A percentile compares a stretch with the other conserved stretches of the same genome.
Conservation (phyloP, 2,797 vertebrate genomes). For the Gastrophryne carolinensis region DNA sequence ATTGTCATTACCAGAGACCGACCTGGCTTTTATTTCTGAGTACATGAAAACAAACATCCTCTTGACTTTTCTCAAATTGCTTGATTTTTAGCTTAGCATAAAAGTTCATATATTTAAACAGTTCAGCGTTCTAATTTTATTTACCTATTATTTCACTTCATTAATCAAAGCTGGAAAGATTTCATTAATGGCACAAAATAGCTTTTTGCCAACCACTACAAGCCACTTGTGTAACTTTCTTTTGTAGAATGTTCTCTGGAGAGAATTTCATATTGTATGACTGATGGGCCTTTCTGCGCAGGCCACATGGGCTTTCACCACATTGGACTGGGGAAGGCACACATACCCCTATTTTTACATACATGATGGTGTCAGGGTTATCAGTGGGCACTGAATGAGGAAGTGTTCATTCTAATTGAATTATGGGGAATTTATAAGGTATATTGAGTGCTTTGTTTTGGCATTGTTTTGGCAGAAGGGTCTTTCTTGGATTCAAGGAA, state of each 20-base stretch:
- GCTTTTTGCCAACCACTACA: not conserved
- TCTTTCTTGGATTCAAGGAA: too few species aligned
- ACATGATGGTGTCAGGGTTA: too few species aligned
- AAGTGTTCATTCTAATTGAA: too few species aligned
- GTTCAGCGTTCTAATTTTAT: conserved; percentile 1
- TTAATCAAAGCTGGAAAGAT: conserved; percentile 1
- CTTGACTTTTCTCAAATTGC: conserved; percentile 19
- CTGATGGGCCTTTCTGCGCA: too few species aligned
- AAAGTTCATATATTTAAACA: conserved; percentile 14
- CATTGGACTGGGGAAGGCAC: too few species aligned
- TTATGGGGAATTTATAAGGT: too few species aligned
- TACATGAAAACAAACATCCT: not conserved
- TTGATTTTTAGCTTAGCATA: conserved; percentile 24
- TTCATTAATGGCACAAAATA: not conserved
- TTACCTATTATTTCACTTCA: conserved; percentile 18
- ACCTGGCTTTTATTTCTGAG: conserved; percentile 5
- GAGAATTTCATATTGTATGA: too few species aligned
- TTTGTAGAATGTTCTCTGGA: not conserved
- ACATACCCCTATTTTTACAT: too few species aligned
- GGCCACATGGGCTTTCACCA: too few species aligned
- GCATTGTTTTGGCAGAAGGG: too few species aligned
- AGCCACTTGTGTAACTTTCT: not conserved
- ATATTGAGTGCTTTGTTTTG: too few species aligned
- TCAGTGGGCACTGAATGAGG: too few species aligned
- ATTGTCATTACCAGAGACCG: not conserved